Percentiles rank a stretch among this genome's conserved stretches.
Conservation (phyloP, 2,888 invertebrate species). For the Heliconius aoede region DNA sequence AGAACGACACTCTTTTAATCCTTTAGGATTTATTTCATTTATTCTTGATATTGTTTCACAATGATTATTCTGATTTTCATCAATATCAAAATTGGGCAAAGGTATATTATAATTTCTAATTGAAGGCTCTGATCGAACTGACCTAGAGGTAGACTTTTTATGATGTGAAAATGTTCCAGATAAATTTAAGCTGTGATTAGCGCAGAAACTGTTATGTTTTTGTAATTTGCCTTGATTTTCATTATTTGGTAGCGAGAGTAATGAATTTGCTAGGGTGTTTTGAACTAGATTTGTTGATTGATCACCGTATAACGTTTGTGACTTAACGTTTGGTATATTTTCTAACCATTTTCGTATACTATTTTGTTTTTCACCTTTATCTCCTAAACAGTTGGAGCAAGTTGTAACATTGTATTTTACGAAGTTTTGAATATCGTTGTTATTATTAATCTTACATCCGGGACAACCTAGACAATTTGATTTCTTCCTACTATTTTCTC, state of each 20-base stretch:
- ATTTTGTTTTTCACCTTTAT: slow-evolving; percentile 88
- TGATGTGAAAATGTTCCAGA: slow-evolving; percentile 56
- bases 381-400: slow-evolving; percentile 81
- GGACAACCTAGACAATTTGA: slow-evolving; percentile 86
- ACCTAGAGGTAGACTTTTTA: slow-evolving; percentile 66
- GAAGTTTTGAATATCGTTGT: slow-evolving; percentile 65
- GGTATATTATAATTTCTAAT: slow-evolving; percentile 73
- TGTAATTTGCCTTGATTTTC: slow-evolving; percentile 62
- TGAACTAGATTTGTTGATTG: slow-evolving; percentile 57
- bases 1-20: slow-evolving; percentile 59
- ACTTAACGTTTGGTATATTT: slow-evolving; percentile 84
- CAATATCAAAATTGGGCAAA: slow-evolving; percentile 67
- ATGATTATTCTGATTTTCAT: slow-evolving; percentile 56
- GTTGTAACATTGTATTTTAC: slow-evolving; percentile 74
- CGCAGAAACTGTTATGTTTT: slow-evolving; percentile 73
- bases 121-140: slow-evolving; percentile 76
- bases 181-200: slow-evolving; percentile 59
- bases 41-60: slow-evolving; percentile 65
- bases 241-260: slow-evolving; percentile 65
- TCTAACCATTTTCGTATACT: slow-evolving; percentile 91
- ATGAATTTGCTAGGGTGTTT: slow-evolving; percentile 64
- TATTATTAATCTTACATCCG: slow-evolving; percentile 80
- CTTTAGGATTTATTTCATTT: slow-evolving; percentile 68
- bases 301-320: slow-evolving; percentile 61
- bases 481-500: slow-evolving; percentile 85